Evolutionary conservation across 2,113 vertebrate genomes (phyloP).

Genomic region (Donacobius atricapilla): DNA sequence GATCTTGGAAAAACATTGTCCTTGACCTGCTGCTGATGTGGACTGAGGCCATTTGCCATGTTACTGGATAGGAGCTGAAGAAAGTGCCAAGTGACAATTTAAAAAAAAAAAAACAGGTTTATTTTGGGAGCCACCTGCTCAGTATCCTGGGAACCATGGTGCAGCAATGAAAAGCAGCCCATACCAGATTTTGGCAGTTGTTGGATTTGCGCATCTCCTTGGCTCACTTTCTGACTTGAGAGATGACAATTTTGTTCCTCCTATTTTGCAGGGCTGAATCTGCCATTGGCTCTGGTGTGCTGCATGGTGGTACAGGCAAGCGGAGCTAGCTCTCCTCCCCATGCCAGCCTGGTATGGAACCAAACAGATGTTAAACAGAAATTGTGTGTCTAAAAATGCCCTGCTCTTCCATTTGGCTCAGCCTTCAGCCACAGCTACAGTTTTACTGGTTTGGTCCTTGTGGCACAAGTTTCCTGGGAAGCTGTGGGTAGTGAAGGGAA

Average conservation of each 20-base stretch:
- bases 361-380: neutral
- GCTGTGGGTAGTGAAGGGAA: neutral
- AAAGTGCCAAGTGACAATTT: neutral
- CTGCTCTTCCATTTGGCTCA: neutral
- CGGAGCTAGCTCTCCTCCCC: neutral
- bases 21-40: neutral
- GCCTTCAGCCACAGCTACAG: neutral
- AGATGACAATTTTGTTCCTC: neutral
- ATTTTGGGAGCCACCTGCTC: neutral
- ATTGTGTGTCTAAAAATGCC: neutral
- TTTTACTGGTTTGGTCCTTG: neutral
- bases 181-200: neutral
- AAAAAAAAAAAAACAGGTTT: neutral
- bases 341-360: neutral
- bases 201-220: neutral
- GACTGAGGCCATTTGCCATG: neutral
- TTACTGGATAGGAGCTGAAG: neutral
- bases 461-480: neutral
- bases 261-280: neutral
- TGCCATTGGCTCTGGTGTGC: neutral
- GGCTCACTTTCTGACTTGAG: neutral
- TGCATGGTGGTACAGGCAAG: neutral
- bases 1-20: neutral
- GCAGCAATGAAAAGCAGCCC: neutral
- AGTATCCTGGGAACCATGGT: neutral